phyloP scores from a whole-genome alignment of 2,888 invertebrate species.

The Agrochola litura region DNA sequence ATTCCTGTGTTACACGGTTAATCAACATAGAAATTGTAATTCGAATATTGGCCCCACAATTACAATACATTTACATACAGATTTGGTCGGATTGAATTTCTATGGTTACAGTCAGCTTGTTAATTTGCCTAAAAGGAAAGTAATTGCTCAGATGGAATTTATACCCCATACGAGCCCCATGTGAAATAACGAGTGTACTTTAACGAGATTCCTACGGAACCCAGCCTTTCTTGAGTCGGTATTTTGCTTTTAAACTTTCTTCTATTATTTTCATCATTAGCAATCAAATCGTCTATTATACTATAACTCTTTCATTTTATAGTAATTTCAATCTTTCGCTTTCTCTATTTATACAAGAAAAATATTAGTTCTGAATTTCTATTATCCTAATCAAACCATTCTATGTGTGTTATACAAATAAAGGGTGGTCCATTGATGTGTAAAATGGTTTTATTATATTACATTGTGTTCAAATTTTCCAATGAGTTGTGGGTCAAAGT shows the following conservation, averaged over 20 bases:
- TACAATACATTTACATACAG: slow-evolving; percentile 89
- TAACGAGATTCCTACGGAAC: slow-evolving; percentile 50
- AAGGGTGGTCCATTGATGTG: slow-evolving; percentile 36
- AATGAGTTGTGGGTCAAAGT: slow-evolving; percentile 36
- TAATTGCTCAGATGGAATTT: slow-evolving; percentile 84
- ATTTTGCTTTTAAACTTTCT: slow-evolving; percentile 29
- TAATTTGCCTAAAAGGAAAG: slow-evolving; percentile 89
- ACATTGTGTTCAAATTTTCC: slow-evolving; percentile 32
- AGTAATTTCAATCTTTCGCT: slow-evolving; percentile 29
- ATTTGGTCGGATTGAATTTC: slow-evolving; percentile 88
- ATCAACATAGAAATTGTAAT: slow-evolving; percentile 86
- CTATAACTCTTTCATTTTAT: slow-evolving; percentile 27
- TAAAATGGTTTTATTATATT: slow-evolving; percentile 46
- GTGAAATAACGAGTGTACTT: slow-evolving; percentile 61
- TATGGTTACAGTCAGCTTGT: slow-evolving; percentile 83
- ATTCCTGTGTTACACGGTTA: slow-evolving; percentile 80
- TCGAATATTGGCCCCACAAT: slow-evolving; percentile 86
- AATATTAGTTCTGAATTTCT: slow-evolving; percentile 45
- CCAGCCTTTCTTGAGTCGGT: slow-evolving; percentile 33
- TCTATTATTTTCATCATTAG: slow-evolving; percentile 43
- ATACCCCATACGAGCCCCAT: slow-evolving; percentile 70
- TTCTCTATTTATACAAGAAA: slow-evolving; percentile 31
- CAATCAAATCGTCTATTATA: slow-evolving; percentile 22
- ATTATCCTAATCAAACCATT: slow-evolving; percentile 53
- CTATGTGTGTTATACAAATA: slow-evolving; percentile 44